Evolutionary conservation across 35 echinoderm and acorn worm species (phyloP).

Genomic region (Heliocidaris erythrogramma): DNA sequence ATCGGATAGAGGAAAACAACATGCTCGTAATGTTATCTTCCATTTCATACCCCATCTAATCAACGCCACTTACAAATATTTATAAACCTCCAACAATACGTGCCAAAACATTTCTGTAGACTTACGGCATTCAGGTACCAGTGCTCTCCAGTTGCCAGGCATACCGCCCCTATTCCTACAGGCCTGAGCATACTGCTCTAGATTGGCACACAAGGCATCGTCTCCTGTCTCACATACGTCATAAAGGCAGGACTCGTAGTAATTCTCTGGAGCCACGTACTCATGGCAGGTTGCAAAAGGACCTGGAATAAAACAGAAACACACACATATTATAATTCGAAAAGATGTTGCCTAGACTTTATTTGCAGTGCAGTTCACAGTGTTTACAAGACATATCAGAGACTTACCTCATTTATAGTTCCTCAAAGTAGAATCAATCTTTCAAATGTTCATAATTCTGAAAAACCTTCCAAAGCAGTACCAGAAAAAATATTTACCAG

Average conservation of each 20-base stretch:
- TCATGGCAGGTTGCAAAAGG: slow-evolving; percentile 75
- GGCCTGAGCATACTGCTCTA: slow-evolving; percentile 66
- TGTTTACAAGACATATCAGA: not conserved
- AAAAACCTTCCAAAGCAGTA: not conserved
- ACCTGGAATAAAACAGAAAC: slow-evolving; percentile 42
- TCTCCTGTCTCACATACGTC: slow-evolving; percentile 89
- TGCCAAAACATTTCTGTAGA: not conserved
- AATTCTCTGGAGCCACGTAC: slow-evolving; percentile 55
- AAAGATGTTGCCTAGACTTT: not conserved
- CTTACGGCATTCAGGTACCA: slow-evolving; percentile 79
- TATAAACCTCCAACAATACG: not conserved
- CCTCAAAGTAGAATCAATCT: not conserved
- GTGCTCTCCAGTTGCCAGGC: slow-evolving; percentile 75
- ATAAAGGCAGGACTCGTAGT: slow-evolving; percentile 72
- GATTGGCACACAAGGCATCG: slow-evolving; percentile 72
- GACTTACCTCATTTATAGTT: not conserved
- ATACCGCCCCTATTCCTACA: slow-evolving; percentile 60
- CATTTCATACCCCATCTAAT: not conserved
- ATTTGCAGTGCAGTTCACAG: not conserved
- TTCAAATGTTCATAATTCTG: not conserved
- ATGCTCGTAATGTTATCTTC: too few species aligned
- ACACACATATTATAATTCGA: not conserved
- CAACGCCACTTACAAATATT: not conserved
- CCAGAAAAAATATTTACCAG: slow-evolving; percentile 34
- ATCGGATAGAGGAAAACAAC: too few species aligned